These are phyloP conservation scores for Acleris sparsana DNA, from an alignment of 2,888 invertebrate species.

Conservation along the genomic window DNA sequence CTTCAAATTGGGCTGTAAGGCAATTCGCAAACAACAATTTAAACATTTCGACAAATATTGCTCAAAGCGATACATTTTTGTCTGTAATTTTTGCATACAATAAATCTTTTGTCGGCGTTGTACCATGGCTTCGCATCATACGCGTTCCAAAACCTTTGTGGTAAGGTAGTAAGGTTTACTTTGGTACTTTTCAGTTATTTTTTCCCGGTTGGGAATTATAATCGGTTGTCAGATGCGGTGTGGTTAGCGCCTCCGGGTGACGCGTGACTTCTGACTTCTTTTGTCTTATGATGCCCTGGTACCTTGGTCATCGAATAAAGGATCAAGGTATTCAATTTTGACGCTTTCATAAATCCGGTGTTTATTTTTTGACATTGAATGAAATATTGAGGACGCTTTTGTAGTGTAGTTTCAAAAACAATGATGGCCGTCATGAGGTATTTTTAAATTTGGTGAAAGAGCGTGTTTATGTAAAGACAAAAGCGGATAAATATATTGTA, in stretches of 20 bases:
- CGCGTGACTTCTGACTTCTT: slow-evolving; percentile 68
- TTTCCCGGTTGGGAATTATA: slow-evolving; percentile 37
- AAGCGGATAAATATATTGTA: not conserved
- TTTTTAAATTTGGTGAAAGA: slow-evolving; percentile 1
- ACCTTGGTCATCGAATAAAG: slow-evolving; percentile 34
- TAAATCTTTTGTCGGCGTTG: slow-evolving; percentile 49
- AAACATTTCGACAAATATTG: slow-evolving; percentile 36
- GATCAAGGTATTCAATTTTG: slow-evolving; percentile 15
- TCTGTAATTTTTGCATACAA: slow-evolving; percentile 49
- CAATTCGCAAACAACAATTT: slow-evolving; percentile 30
- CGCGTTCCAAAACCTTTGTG: slow-evolving; percentile 29
- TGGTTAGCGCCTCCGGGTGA: slow-evolving; percentile 62
- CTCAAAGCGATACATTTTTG: slow-evolving; percentile 41
- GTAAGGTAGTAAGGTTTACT: slow-evolving; percentile 30
- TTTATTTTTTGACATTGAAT: slow-evolving; percentile 21
- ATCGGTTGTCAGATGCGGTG: slow-evolving; percentile 43
- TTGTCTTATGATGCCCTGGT: slow-evolving; percentile 53
- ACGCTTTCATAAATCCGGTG: slow-evolving; percentile 9
- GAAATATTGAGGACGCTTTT: slow-evolving; percentile 25
- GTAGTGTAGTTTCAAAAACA: slow-evolving; percentile 7
- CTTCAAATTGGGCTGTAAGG: slow-evolving; percentile 1
- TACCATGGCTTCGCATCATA: slow-evolving; percentile 1
- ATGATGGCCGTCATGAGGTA: slow-evolving; percentile 1
- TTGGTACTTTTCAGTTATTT: slow-evolving; percentile 8
- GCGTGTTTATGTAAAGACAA: slow-evolving; percentile 2